phyloP scores from a whole-genome alignment of 1,140 invertebrate species.

The Caenorhabditis tropicalis region DNA sequence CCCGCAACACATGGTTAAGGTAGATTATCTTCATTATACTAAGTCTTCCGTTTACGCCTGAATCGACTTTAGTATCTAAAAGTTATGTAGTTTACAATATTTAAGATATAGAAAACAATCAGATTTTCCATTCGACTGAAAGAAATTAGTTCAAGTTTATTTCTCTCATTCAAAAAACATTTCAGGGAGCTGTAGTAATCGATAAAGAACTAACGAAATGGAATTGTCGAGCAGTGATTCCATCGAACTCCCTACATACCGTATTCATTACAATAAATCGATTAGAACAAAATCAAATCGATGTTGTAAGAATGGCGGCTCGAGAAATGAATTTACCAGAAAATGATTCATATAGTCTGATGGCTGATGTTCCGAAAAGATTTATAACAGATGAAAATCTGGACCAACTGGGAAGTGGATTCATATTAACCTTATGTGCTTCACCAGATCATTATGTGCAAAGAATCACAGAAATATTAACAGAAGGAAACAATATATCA shows the following conservation, averaged over 20 bases:
- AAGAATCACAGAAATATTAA: not conserved
- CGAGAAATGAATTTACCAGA: conserved; percentile 54
- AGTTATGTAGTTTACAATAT: too few species aligned
- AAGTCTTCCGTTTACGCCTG: too few species aligned
- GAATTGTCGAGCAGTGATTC: conserved; percentile 6
- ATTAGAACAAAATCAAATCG: conserved; percentile 57
- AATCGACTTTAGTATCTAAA: too few species aligned
- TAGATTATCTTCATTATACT: conserved; percentile 45
- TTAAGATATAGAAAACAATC: too few species aligned
- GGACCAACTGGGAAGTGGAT: conserved; percentile 59
- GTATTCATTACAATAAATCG: conserved; percentile 26
- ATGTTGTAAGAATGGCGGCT: conserved; percentile 55
- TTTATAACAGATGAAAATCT: conserved; percentile 64
- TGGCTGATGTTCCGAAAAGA: conserved; percentile 58
- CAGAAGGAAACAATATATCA: conserved; percentile 53
- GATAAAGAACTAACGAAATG: conserved; percentile 43
- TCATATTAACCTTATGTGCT: conserved; percentile 61
- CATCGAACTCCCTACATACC: not conserved
- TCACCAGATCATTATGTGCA: conserved; percentile 56
- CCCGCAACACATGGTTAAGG: conserved; percentile 61
- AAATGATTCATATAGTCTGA: conserved; percentile 55
- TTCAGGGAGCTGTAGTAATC: conserved; percentile 59
- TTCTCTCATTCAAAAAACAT: not conserved
- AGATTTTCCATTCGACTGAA: too few species aligned
- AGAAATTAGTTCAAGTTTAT: too few species aligned